A percentile compares a stretch with the other conserved stretches of the same genome.
These are phyloP conservation scores for Formica aserva DNA, from an alignment of 2,888 invertebrate species.

Conservation along the genomic window DNA sequence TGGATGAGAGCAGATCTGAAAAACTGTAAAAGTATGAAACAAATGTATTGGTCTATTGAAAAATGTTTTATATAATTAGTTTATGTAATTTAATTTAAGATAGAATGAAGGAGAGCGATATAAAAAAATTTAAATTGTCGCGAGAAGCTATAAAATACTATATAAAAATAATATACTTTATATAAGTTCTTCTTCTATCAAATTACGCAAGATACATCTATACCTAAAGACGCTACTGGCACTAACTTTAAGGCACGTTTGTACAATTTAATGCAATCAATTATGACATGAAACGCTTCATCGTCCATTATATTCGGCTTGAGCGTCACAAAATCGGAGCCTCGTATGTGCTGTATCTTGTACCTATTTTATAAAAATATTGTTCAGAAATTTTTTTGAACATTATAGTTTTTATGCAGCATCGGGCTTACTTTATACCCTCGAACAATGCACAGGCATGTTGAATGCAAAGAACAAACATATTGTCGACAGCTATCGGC, in stretches of 20 bases:
- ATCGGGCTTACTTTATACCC: neutral
- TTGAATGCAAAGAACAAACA: slow-evolving; percentile 3
- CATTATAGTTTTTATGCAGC: neutral
- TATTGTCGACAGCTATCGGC: neutral
- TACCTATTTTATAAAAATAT: slow-evolving; percentile 10
- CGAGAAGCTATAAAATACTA: neutral
- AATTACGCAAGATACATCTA: neutral
- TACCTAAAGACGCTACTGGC: neutral
- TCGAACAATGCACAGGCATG: slow-evolving; percentile 18
- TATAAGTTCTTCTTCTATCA: neutral
- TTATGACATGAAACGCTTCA: neutral
- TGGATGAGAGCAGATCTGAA: slow-evolving; percentile 15
- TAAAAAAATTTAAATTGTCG: neutral
- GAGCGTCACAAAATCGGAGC: neutral
- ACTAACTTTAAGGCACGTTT: slow-evolving; percentile 24
- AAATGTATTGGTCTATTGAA: neutral
- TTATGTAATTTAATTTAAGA: neutral
- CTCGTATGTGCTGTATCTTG: neutral
- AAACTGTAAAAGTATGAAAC: slow-evolving; percentile 13
- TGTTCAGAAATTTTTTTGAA: neutral
- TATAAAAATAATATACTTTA: neutral
- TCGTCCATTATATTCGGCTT: slow-evolving; percentile 10
- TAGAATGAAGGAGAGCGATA: neutral
- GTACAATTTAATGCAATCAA: slow-evolving; percentile 29
- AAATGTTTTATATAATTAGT: neutral